Percentiles rank a stretch among this genome's conserved stretches.
Evolutionary conservation across 1,140 invertebrate species (phyloP).

Genomic region (Drosophila simulans): DNA sequence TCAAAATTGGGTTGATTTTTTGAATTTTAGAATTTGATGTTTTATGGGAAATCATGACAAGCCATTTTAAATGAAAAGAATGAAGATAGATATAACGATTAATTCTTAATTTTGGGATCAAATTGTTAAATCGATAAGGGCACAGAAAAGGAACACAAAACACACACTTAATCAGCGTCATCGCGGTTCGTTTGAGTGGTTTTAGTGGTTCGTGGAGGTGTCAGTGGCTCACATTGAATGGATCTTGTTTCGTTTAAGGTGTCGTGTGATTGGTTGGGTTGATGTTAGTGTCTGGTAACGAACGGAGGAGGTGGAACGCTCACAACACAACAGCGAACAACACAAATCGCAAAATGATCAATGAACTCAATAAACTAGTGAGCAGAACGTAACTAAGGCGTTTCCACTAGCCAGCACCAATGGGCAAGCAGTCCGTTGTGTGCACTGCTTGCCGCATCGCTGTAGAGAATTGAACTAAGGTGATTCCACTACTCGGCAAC

Average conservation of each 20-base stretch:
- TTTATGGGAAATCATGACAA: slow-evolving; percentile 56
- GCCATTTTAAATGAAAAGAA: slow-evolving; percentile 71
- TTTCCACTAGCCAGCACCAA: slow-evolving; percentile 20
- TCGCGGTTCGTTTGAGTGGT: slow-evolving; percentile 10
- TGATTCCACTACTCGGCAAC: slow-evolving; percentile 8
- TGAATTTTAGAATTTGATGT: slow-evolving; percentile 13
- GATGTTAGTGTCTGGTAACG: not conserved
- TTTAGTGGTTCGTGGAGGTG: slow-evolving; percentile 11
- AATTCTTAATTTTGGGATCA: slow-evolving; percentile 47
- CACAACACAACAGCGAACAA: slow-evolving; percentile 80
- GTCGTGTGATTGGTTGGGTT: slow-evolving; percentile 9
- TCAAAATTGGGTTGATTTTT: slow-evolving; percentile 21
- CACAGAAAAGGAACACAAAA: slow-evolving; percentile 59
- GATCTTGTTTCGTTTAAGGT: slow-evolving; percentile 16
- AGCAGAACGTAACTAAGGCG: slow-evolving; percentile 15
- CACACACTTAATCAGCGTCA: slow-evolving; percentile 44
- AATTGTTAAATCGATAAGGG: slow-evolving; percentile 32
- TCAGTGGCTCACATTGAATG: slow-evolving; percentile 15
- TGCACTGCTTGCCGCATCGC: slow-evolving; percentile 8
- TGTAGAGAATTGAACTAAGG: slow-evolving; percentile 12
- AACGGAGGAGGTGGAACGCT: slow-evolving; percentile 20
- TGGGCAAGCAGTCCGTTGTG: not conserved
- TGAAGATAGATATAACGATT: slow-evolving; percentile 63
- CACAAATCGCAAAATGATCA: slow-evolving; percentile 64
- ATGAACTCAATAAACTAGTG: slow-evolving; percentile 37